Base-by-base conservation (phyloP, 2,888 invertebrate species). In the Megamerina dolium region DNA sequence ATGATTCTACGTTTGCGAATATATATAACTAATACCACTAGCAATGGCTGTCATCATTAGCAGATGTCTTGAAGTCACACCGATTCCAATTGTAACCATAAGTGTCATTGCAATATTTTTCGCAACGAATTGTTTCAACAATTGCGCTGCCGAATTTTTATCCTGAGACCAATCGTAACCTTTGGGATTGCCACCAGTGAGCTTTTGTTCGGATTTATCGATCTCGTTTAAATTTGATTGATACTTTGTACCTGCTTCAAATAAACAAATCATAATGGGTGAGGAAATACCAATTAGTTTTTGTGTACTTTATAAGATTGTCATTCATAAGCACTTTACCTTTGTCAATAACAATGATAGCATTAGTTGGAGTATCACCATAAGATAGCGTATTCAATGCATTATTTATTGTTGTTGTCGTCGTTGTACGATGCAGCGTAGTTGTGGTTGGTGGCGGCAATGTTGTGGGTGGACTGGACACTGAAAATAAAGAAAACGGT, bases 391-490 rank as follows among this genome's bases (percentile, higher is more conserved):
- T 63, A 41, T 61, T 59, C 52, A 59, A 58, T 49, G 57, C 59
- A 23, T 53, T 54, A 47, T 49, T 47, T 19, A 43, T 51, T 18
- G 55, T 58, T 12, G 56, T 55, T 41, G 61, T 61, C 46, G 64
- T 64, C 36, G 62, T 62, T 41, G 57, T 57, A 17, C 59, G 58
- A 26, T 55, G 52, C 39, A 56, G 48, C 44, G 70, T 69, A 42
- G 78, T 73, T 43, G 81, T 81, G 45, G 85, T 86, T 48, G 82
- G 80, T 35, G 87, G 85, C 45, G 87, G 83, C 53, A 84, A 81
- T 39, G 88, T 87, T 45, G 87, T 87, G 37, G 88, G 87, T 41
- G 87, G 86, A 54, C 82, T 79, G 26, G 88, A 86, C 60, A 82
- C 88, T 88, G 72, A 45, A 71, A 70, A 18, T 54, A 56, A 48